Conservation (phyloP, 2,113 vertebrate genomes). For the Cyanoderma ruficeps region DNA sequence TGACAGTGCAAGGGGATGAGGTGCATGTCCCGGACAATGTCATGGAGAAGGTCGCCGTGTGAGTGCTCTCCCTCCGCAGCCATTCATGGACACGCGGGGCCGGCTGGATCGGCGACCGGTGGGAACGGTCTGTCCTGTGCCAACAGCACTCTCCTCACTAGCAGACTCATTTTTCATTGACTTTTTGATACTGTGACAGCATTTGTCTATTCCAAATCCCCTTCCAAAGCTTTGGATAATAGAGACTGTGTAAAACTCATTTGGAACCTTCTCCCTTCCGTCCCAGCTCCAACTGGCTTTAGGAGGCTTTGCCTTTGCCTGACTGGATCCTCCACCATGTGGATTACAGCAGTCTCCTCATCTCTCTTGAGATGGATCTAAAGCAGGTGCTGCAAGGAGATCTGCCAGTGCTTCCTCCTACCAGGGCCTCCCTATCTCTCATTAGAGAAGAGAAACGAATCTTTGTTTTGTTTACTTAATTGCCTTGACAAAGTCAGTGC, state of each 20-base stretch:
- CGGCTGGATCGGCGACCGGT: not conserved
- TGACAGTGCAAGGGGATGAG: slow-evolving; percentile 79
- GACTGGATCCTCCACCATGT: not conserved
- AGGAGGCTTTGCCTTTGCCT: not conserved
- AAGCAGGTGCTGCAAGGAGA: not conserved
- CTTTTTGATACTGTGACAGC: not conserved
- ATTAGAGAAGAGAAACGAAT: not conserved
- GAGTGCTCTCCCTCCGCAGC: not conserved
- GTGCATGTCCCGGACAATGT: slow-evolving; percentile 81
- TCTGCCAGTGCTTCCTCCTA: not conserved
- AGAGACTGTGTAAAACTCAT: not conserved
- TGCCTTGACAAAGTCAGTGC: not conserved
- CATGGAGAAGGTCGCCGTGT: slow-evolving; percentile 85
- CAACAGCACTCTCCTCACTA: not conserved
- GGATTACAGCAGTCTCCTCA: not conserved
- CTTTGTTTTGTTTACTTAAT: not conserved
- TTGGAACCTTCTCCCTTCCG: not conserved
- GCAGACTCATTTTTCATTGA: not conserved
- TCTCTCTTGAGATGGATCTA: not conserved
- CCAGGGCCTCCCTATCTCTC: not conserved
- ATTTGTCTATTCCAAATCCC: not conserved
- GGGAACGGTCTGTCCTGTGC: not conserved
- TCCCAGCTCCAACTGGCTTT: not conserved
- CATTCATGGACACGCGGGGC: not conserved
- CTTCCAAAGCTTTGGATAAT: not conserved